Base-by-base conservation (phyloP, 2,888 invertebrate genomes). In the Nomada flava region DNA sequence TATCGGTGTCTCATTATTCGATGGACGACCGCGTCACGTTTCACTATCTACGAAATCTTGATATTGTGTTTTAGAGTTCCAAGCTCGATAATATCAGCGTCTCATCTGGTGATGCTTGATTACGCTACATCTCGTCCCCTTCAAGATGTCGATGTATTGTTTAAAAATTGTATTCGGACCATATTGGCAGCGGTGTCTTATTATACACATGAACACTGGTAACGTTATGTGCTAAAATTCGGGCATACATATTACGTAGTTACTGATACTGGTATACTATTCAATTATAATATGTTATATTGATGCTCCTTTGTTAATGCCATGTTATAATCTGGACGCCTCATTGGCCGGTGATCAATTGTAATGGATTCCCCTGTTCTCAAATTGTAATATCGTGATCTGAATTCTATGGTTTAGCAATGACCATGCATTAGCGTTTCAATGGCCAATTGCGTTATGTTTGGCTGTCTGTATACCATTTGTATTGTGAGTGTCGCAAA, bases 1-100 rank as follows among this genome's bases (percentile, higher is more conserved):
- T 71, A 71, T n/a, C 42, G 29, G 4, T 23, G 53, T 53, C 62
- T 29, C 42, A 42, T 63, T 53, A 72, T 53, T 72, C n/a, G 23
- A 36, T 63, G 15, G 62, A 7, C 18, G 52, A 23, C 36, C 23
- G 26, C 20, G 62, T 71, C 71, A 52, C 42, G 53, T 29, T 9
- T 53, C n/a, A 18, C 18, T 62, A 52, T 23, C 50, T 18, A 42
- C 9, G 53, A 26, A 52, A 23, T 53, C 42, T 42, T 20, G 63
- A 63, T 72, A 72, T 72, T 52, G 18, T 63, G 42, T 23, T 26
- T 18, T 9, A 26, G 5, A 52, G 47, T 42, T 53, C 62, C 2
- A 63, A 53, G 36, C 50, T 23, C 29, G 7, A 5, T 23, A 42
- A 26, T 60, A 70, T 50, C 70, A 20, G 0, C 13, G 47, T 69